These are phyloP conservation scores for Netelia inedita DNA, from an alignment of 2,888 invertebrate genomes.

Conservation along the genomic window DNA sequence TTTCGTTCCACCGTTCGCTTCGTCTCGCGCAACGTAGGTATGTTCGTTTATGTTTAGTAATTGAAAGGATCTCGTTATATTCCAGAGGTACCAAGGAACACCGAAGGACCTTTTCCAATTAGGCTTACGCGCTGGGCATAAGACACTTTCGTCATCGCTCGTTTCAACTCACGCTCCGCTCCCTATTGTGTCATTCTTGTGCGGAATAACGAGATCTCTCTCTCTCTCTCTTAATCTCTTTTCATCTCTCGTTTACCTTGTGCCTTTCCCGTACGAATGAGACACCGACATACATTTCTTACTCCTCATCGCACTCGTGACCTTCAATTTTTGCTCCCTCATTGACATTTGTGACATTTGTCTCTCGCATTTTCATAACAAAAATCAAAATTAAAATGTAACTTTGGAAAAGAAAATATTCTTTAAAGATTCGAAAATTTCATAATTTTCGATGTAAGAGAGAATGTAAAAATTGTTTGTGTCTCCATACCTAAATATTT, in stretches of 20 bases:
- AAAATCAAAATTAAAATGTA: neutral
- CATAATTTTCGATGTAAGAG: neutral
- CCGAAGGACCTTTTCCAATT: conserved; percentile 46
- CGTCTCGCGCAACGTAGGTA: neutral
- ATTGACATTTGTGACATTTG: neutral
- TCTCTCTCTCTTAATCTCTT: neutral
- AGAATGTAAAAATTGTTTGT: too few relatives aligned
- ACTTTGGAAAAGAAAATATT: neutral
- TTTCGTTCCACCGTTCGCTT: neutral
- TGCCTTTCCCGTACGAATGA: neutral
- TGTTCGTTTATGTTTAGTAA: conserved; percentile 14
- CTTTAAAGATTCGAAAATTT: neutral
- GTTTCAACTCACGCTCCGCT: conserved; percentile 54
- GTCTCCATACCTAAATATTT: too few relatives aligned
- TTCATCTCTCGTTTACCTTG: neutral
- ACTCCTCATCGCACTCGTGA: neutral
- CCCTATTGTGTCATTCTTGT: conserved; percentile 41
- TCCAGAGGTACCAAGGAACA: conserved; percentile 22
- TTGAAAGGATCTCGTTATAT: conserved; percentile 52
- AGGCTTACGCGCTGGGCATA: conserved; percentile 7
- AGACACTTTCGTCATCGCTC: conserved; percentile 41
- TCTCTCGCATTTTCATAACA: neutral
- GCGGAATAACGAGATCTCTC: conserved; percentile 43
- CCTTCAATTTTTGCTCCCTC: conserved; percentile 1
- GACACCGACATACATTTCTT: neutral